A percentile compares a stretch with the other conserved stretches of the same genome.
phyloP scores from a whole-genome alignment of 2,113 vertebrate genomes.

The Prionailurus bengalensis region DNA sequence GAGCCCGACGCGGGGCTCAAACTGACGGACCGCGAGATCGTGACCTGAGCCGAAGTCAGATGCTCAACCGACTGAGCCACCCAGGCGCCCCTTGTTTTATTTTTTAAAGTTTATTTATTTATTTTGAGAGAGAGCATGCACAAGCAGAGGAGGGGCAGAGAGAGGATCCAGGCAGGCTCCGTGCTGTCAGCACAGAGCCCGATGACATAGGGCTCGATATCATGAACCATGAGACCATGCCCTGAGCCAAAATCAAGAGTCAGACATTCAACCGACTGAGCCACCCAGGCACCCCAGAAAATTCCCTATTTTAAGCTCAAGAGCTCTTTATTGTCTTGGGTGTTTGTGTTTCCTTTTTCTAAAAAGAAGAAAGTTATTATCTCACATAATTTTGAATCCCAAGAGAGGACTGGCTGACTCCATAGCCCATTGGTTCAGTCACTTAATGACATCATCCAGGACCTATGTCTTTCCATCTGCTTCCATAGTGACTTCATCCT shows the following conservation, averaged over 20 bases:
- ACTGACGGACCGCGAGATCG: no score
- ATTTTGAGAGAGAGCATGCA: background rate
- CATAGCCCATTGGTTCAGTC: background rate
- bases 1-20: no score
- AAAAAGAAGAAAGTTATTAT: background rate
- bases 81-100: no score
- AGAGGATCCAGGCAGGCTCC: background rate
- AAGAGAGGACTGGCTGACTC: background rate
- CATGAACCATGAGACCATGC: background rate
- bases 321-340: background rate
- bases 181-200: background rate
- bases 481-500: background rate
- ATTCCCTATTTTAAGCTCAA: background rate
- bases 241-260: background rate
- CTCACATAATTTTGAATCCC: background rate
- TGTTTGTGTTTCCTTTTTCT: background rate
- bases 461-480: background rate
- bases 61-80: no score
- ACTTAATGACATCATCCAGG: background rate
- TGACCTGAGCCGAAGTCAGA: no score
- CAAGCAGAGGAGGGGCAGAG: background rate
- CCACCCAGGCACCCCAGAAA: background rate
- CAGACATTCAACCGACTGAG: background rate
- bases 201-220: fast-evolving
- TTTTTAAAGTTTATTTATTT: background rate